Evolutionary conservation across 2,113 vertebrate species (phyloP), one percentile per base, ranked within the genome.

Genomic region (Pitta sordida): DNA sequence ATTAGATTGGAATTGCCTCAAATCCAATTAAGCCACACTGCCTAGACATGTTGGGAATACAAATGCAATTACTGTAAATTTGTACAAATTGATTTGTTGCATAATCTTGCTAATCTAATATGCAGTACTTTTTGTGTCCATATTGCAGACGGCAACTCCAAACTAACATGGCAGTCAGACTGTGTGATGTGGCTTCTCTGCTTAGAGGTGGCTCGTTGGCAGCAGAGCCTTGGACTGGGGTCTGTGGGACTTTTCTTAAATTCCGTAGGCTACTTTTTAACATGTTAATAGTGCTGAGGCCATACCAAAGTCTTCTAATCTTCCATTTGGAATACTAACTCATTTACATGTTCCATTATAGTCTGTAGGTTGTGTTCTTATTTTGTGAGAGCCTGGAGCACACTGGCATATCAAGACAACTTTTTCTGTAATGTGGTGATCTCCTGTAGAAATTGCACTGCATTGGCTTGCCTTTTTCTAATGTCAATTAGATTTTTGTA

Each of bases 191-290:
- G 99, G 99, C 99, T 98, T 99, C 99, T 99, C 99, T 99, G 98
- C 99, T 99, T 99, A 99, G 99, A 99, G 99, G 99, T 98, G 99
- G 99, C 98, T 99, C 99, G 98, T 99, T 99, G 99, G 99, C 99
- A 91, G 98, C 99, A 98, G 99, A 99, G 99, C 99, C 99, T 98
- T 99, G 99, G 99, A 99, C 98, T 97, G 99, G 99, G 99, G 99
- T 99, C 98, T 98, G 99, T 99, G 98, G 98, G 98, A 98, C 94
- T 98, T 99, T 98, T 97, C 89, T 98, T 98, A 96, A 98, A 98
- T 98, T 98, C 90, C 97, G 94, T 98, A 98, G 98, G 98, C 97
- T 97, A 37, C 88, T 92, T 94, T 93, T 97, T 97, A 96, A 97
- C 97, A 87, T 98, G 97, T 97, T 98, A 96, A 95, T 97, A 97